Evolutionary conservation across 2,888 invertebrate genomes (phyloP), one percentile per base, ranked within the genome.

Genomic region (Teleiodes luculella): DNA sequence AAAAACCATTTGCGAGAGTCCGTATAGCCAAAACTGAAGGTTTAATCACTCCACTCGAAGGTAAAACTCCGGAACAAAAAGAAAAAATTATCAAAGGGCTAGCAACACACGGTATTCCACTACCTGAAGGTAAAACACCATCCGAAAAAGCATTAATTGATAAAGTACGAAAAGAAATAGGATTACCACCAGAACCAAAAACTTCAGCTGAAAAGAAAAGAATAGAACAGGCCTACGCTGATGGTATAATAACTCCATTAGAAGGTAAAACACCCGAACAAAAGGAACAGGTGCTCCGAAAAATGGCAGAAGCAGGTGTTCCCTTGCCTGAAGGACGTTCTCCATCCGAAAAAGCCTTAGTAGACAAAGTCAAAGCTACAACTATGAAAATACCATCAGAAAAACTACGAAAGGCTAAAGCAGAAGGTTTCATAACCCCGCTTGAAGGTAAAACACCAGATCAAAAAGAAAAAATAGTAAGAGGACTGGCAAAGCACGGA

Each of bases 321-420:
- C 63, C 67, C 2, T 45, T 74, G 2, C 71, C 73, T 0, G 64
- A 67, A 60, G 72, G 72, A 11, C 50, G 65, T 35, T 67, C 70
- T 1, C 10, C 64, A 18, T 70, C 72, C 4, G 67, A 67, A 60
- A 65, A 64, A 48, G 56, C 62, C 6, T 43, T 69, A 6, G 58
- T 69, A n/a, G 49, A 58, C 6, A 65, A 65, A 52, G 47, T 63
- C 2, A 62, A 62, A 58, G 60, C 53, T 24, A 39, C 16, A 1
- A 13, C 30, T 6, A 53, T 48, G 47, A 62, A 24, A 24, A 24
- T 3, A 6, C 24, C 24, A 24, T 24, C 24, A 24, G 24, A 24
- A 24, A 24, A 24, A 24, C 3, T 24, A 4, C 24, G 24, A 24
- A 24, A 24, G 24, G 24, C 24, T 6, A 24, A 24, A 24, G 24